phyloP scores from a whole-genome alignment of 2,113 vertebrate genomes.

The Tiliqua scincoides region DNA sequence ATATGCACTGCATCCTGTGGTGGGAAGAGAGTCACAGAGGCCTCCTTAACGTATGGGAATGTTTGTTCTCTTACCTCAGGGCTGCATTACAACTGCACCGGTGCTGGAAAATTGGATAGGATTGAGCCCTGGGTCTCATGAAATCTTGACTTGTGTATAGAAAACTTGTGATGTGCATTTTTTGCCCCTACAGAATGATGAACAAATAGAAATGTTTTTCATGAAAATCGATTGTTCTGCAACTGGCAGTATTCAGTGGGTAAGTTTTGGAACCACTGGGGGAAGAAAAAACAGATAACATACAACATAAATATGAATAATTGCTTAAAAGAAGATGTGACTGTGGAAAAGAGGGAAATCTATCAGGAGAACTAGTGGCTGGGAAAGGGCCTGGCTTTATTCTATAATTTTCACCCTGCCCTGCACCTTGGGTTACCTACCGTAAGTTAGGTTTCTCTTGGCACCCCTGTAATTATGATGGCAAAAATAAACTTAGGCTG shows the following conservation, averaged over 20 bases:
- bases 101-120: too few species aligned
- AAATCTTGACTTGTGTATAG: neutral
- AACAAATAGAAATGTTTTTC: slow-evolving; percentile 78
- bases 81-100: too few species aligned
- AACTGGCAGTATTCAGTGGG: slow-evolving; percentile 77
- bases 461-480: neutral
- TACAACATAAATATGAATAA: neutral
- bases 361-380: neutral
- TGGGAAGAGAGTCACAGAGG: too few species aligned
- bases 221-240: slow-evolving; percentile 80
- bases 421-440: neutral
- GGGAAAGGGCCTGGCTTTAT: neutral
- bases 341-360: neutral
- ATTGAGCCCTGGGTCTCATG: too few species aligned
- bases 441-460: neutral
- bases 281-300: neutral
- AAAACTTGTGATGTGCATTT: neutral
- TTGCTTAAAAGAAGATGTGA: neutral
- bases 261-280: slow-evolving; percentile 37
- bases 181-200: slow-evolving; percentile 63
- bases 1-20: too few species aligned
- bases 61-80: too few species aligned
- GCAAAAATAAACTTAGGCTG: neutral
- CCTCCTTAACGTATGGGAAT: too few species aligned
- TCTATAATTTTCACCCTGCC: neutral